Evolutionary conservation across 2,113 vertebrate species (phyloP), one percentile per base, ranked within the genome.

Genomic region (Fregata magnificens): DNA sequence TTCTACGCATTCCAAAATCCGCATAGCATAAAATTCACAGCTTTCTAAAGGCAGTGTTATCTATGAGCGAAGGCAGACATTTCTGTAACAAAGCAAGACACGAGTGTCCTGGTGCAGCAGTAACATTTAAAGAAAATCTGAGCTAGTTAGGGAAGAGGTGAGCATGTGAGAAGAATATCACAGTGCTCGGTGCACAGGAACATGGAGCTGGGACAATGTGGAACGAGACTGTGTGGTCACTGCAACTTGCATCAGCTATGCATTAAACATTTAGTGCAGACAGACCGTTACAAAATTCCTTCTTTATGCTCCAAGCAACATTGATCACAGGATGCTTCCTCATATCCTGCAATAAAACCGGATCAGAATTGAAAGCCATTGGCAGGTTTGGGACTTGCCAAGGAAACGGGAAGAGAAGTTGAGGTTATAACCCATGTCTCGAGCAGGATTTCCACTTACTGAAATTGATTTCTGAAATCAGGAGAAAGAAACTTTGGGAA

Each of bases 131-230:
- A 5, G 21, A 55, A 52, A 77, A 40, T 31, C 70, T 26, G 55
- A 47, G n/a, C 19, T 28, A 32, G 16, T 31, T 28, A 15, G 58
- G 32, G 52, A 36, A 55, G 70, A 42, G n/a, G 16, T 13, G 44
- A 42, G 74, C 44, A 11, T 1, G 5, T 20, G 55, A 52, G 78
- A 42, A 26, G 34, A 40, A 3, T 4, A 11, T 71, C 16, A 3
- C 3, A 11, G 58, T 36, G 53, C 20, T 38, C 7, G 0, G 17
- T 24, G 20, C 11, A 3, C 1, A 24, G 31, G 45, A 32, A 45
- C 10, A 2, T 4, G 28, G 36, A 45, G 72, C 38, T 42, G 36
- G 52, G 36, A 49, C 0, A 3, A 28, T 6, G 24, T 2, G 5
- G 38, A 45, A 40, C 1, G 2, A 22, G 38, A 26, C 44, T 10